Conservation (phyloP, 2,113 vertebrate species). For the Sander lucioperca region DNA sequence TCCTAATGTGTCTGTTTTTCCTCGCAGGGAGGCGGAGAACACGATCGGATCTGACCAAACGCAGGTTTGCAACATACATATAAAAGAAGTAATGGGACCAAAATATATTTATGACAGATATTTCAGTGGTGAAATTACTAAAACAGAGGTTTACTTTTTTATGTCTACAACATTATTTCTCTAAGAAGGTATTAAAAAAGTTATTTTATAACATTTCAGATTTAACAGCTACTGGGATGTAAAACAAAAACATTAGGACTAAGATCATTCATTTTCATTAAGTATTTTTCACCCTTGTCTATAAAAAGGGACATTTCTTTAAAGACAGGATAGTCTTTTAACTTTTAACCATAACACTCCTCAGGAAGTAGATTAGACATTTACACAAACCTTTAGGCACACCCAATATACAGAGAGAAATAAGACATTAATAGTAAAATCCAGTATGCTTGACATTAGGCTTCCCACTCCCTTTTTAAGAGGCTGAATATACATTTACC, state of each 20-base stretch:
- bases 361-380: neutral
- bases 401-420: neutral
- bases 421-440: neutral
- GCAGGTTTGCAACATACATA: constrained; percentile 83
- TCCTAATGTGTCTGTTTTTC: constrained; percentile 32
- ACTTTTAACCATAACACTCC: neutral
- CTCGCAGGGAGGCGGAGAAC: constrained; percentile 88
- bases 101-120: constrained; percentile 11
- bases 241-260: neutral
- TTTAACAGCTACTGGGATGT: neutral
- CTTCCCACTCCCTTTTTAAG: neutral
- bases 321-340: neutral
- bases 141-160: neutral
- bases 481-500: neutral
- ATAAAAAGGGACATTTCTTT: neutral
- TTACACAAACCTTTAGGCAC: neutral
- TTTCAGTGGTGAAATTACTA: neutral
- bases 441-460: neutral
- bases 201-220: neutral
- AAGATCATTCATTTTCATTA: neutral
- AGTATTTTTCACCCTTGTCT: neutral
- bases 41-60: constrained; percentile 86
- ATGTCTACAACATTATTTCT: neutral
- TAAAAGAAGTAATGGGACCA: neutral
- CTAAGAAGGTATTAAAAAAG: too few species aligned